phyloP scores from a whole-genome alignment of 1,140 invertebrate genomes.

The Philopotamus ludificatus region DNA sequence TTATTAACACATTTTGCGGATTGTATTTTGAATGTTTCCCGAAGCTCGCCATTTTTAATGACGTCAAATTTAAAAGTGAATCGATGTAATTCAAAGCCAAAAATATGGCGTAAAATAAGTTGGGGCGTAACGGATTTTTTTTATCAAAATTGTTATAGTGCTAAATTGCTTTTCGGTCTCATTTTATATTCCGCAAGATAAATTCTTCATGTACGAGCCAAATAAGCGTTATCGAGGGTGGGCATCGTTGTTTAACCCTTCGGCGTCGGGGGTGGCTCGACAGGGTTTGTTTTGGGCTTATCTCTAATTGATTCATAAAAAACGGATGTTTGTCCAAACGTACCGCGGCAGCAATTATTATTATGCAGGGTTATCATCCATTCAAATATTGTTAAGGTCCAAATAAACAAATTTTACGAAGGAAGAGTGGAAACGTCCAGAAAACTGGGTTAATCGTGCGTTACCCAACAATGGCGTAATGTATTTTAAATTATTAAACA shows the following conservation, averaged over 20 bases:
- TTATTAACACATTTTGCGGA: not conserved
- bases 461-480: no score
- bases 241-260: constrained; percentile 22
- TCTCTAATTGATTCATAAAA: constrained; percentile 26
- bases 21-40: not conserved
- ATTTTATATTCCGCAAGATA: no score
- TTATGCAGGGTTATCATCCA: not conserved
- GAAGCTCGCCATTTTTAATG: not conserved
- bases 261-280: not conserved
- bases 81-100: no score
- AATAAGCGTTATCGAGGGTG: not conserved
- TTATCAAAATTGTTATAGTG: no score
- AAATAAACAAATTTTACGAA: no score
- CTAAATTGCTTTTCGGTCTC: no score
- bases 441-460: no score
- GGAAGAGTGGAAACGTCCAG: no score
- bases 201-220: not conserved
- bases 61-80: no score
- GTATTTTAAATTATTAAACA: no score
- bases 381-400: not conserved
- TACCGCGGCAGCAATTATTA: not conserved
- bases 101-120: no score
- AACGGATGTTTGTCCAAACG: not conserved
- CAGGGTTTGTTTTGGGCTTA: constrained; percentile 16
- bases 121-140: no score